A percentile compares a stretch with the other conserved stretches of the same genome.
phyloP scores from a whole-genome alignment of 2,888 invertebrate species.

The Diarsia dahlii region DNA sequence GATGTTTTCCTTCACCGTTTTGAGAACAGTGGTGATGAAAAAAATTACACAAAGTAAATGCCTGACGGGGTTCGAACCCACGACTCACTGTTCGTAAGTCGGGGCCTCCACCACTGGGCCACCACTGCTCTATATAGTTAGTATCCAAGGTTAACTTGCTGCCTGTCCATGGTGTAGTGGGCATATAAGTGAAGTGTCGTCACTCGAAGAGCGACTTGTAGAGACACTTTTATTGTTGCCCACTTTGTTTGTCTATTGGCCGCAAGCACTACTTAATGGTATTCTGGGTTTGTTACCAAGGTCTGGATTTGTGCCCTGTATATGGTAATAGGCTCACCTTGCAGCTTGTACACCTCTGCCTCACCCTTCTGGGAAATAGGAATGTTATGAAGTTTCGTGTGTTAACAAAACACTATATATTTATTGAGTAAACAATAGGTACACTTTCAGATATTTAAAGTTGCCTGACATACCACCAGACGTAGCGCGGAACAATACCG shows the following conservation, averaged over 20 bases:
- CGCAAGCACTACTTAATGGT: neutral
- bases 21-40: too few species aligned
- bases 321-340: neutral
- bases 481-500: slow-evolving; percentile 93
- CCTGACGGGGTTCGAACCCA: too few species aligned
- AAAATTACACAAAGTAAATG: too few species aligned
- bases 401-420: neutral
- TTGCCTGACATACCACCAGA: slow-evolving; percentile 94
- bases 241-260: neutral
- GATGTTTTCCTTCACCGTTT: too few species aligned
- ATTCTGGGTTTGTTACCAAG: neutral
- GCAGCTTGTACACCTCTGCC: neutral
- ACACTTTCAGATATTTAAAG: slow-evolving; percentile 83
- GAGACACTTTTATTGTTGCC: neutral
- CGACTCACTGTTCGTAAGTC: too few species aligned
- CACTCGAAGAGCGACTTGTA: neutral
- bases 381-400: neutral
- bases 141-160: neutral
- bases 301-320: neutral
- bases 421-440: neutral
- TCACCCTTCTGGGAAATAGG: neutral
- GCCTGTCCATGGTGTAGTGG: neutral
- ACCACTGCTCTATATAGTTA: too few species aligned
- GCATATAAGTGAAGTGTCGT: neutral
- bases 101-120: too few species aligned